These are phyloP conservation scores for Vireo altiloquus DNA, from an alignment of 2,113 vertebrate genomes.

Conservation along the genomic window DNA sequence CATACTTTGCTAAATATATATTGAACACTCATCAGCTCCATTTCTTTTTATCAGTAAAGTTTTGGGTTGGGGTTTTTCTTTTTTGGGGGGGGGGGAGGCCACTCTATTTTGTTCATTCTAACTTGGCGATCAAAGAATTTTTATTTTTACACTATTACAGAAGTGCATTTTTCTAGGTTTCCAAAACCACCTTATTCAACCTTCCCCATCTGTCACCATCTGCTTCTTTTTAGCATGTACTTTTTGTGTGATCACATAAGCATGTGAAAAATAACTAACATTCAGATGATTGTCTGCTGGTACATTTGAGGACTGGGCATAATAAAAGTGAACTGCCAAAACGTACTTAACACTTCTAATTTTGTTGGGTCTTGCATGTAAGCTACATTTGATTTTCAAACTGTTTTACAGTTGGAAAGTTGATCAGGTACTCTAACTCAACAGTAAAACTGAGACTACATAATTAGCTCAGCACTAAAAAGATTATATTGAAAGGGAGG, in stretches of 20 bases:
- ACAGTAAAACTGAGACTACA: constrained; percentile 76
- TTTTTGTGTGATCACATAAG: constrained; percentile 97
- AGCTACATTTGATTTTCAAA: constrained; percentile 81
- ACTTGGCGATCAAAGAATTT: constrained; percentile 89
- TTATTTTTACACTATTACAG: constrained; percentile 96
- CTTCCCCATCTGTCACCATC: constrained; percentile 99
- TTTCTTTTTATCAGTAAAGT: constrained; percentile 42
- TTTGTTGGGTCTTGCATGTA: constrained; percentile 81
- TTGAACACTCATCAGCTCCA: background rate
- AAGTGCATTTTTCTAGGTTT: constrained; percentile 97
- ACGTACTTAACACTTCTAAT: constrained; percentile 93
- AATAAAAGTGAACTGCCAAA: constrained; percentile 95
- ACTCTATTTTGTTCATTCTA: constrained; percentile 75
- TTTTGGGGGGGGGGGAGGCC: background rate
- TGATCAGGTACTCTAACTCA: constrained; percentile 79
- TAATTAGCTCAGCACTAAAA: constrained; percentile 77
- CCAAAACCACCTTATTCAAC: constrained; percentile 98
- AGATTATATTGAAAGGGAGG: constrained; percentile 59
- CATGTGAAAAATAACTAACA: constrained; percentile 99
- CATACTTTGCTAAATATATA: constrained; percentile 1
- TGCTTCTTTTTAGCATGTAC: constrained; percentile 98
- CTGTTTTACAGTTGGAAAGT: constrained; percentile 80
- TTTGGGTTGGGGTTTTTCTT: background rate
- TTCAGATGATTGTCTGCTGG: constrained; percentile 98
- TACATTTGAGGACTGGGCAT: constrained; percentile 89